Base-by-base conservation (phyloP, 2,113 vertebrate species). In the Casuarius casuarius region DNA sequence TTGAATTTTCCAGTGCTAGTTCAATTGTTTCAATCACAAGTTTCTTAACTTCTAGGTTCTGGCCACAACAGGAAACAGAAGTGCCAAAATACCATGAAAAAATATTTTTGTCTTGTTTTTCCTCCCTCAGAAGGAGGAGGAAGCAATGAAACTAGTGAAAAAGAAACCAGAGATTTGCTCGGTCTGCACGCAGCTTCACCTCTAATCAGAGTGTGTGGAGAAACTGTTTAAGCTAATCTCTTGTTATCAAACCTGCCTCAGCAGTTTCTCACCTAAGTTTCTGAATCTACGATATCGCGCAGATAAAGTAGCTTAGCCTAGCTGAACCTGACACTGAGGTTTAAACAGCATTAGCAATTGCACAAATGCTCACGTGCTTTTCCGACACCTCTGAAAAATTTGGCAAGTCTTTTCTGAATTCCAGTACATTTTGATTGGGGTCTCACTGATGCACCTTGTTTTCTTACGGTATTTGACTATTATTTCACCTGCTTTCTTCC, bases 61-160 rank as follows among this genome's bases (percentile, higher is more conserved):
- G 61, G 79, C 91, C 94, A 83, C 92, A 96, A 94, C 92, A 96
- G 91, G 95, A 97, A 96, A 94, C 86, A 97, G 92, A 95, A 97
- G 74, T 94, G 87, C 74, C 89, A 94, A 96, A 97, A 94, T 94
- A 87, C 77, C 74, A 82, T 84, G 83, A 85, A 96, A 95, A 89
- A 84, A 65, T 23, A 58, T 49, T 75, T 92, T 91, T 72, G 25
- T 84, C 89, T 79, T 94, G 83, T 91, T 95, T 96, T 93, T 78
- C 58, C 73, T 81, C 84, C 18, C 7, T 84, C 77, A 89, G 73
- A 94, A 94, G 62, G 59, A 90, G 84, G 91, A 93, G 68, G 80
- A 96, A 96, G 17, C 70, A 92, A 84, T 71, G 79, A 90, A 89
- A 92, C 23, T 11, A 56, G 23, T 58, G 52, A 78, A 92, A 95